Base-by-base conservation (phyloP, 2,113 vertebrate genomes). In the Paedocypris sp. region DNA sequence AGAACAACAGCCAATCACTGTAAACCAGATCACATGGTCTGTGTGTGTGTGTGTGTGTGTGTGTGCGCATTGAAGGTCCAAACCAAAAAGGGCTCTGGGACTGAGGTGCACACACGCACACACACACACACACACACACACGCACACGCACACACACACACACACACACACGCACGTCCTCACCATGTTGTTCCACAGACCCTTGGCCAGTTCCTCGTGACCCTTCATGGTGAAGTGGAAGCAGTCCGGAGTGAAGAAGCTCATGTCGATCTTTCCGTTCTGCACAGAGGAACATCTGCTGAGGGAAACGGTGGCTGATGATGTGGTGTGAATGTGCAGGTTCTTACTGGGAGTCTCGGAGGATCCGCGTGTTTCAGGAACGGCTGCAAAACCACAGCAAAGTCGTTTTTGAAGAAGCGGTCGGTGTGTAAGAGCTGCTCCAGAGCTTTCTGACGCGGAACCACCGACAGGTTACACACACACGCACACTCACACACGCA, bases 151-250 rank as follows among this genome's bases (percentile, higher is more conserved):
- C n/a, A n/a, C n/a, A n/a, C n/a, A n/a, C n/a, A n/a, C n/a, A n/a
- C n/a, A n/a, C n/a, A n/a, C n/a, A n/a, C n/a, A n/a, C n/a, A n/a
- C n/a, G n/a, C n/a, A n/a, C n/a, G n/a, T 23, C 9, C 56, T 73
- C 66, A 89, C 87, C 86, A 89, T 89, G 73, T 89, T 89, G 77
- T 89, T 89, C 87, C 86, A 89, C 15, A 89, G 76, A 9, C 79
- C 85, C 48, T 84, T 88, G 42, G 86, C 84, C 70, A 89, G 73
- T 76, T 85, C 82, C 66, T 88, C 84, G 0, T 89, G 87, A 12
- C 86, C 86, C 70, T 87, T 88, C 6, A 88, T 82, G 64, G 83
- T 85, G 70, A 88, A 84, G 74, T 89, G 86, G 76, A 89, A 88
- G 62, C 87, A 89, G 77, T 88, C 86, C 1, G 82, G 83, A 12